Evolutionary conservation across 2,888 invertebrate species (phyloP), one percentile per base, ranked within the genome.

Genomic region (Pheosia tremula): DNA sequence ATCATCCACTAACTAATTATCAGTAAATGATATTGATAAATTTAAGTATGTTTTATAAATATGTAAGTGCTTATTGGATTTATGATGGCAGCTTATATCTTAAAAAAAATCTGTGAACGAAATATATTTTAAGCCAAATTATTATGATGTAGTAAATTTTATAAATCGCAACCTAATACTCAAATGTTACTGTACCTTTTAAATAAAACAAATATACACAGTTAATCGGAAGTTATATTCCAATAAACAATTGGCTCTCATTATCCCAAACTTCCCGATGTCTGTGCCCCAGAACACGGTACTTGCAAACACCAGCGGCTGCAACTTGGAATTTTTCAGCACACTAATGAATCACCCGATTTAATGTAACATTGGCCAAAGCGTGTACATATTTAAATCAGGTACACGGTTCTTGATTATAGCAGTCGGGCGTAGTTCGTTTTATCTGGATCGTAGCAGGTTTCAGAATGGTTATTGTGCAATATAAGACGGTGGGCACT

Each of bases 321-420:
- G 24, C 75, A 65, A 75, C 58, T 70, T 58, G 64, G 74, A 67
- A 74, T 76, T 75, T 76, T 76, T 75, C 67, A 60, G 45, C 72
- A 62, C 67, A 74, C 77, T 76, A 88, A 88, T 89, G 88, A 89
- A 88, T 88, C 87, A 83, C 65, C 71, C 69, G 74, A 68, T 63
- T 72, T 71, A 74, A 78, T 69, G 77, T 72, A 70, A 72, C 81
- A 79, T 71, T 68, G 75, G 57, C 58, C 69, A 77, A 74, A 67
- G 74, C 78, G 76, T 83, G 82, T 85, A 81, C 83, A 84, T 86
- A 89, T 89, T 88, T 80, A 87, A 88, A 89, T 88, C 85, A 85
- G 86, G 74, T 76, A 82, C 82, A 84, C 69, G 78, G 67, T 68
- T 79, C 82, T 83, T 87, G 86, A 87, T 88, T 88, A 86, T 77